Base-by-base conservation (phyloP, 2,113 vertebrate species). In the Lophura nycthemera region DNA sequence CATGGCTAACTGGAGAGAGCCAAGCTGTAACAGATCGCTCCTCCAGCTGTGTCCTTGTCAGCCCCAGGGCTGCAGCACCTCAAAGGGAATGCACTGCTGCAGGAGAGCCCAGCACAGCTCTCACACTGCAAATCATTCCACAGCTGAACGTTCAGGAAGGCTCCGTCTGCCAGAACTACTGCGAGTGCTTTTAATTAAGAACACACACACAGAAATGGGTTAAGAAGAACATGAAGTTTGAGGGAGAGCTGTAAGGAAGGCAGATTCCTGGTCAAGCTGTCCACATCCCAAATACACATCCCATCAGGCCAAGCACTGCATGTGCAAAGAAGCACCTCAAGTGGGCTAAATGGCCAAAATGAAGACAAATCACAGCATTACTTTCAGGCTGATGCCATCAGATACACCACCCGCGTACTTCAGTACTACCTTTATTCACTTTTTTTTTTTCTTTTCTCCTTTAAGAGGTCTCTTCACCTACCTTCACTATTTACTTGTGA, bases 111-210 rank as follows among this genome's bases (percentile, higher is more conserved):
- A 88, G 69, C 43, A 52, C 76, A 77, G 0, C 13, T 16, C 61
- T 77, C 78, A 66, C 59, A 73, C 5, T 80, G n/a, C 43, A 75
- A 71, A 3, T 76, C 93, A 90, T 54, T 71, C 63, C 64, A 56
- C 0, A 81, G 86, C 47, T 0, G 0, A 86, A 90, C 43, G 66
- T 89, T 89, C 83, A 75, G 63, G 84, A 83, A 79, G 48, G 57
- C 22, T 75, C 78, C 50, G 18, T 87, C 72, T 88, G 87, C 85
- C 93, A 94, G 88, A 94, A 86, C 57, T 76, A 78, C 81, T 56
- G 56, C 6, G 38, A 7, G 79, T 92, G 95, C 48, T 94, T 92
- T 93, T 96, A 96, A 95, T 96, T 84, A 94, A 81, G 61, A 88
- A 67, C 32, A 2, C 50, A 43, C 34, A 81, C 0, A 50, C 11